Percentiles rank a stretch among this genome's conserved stretches.
phyloP scores from a whole-genome alignment of 2,888 invertebrate genomes.

The Anthrax anthrax region DNA sequence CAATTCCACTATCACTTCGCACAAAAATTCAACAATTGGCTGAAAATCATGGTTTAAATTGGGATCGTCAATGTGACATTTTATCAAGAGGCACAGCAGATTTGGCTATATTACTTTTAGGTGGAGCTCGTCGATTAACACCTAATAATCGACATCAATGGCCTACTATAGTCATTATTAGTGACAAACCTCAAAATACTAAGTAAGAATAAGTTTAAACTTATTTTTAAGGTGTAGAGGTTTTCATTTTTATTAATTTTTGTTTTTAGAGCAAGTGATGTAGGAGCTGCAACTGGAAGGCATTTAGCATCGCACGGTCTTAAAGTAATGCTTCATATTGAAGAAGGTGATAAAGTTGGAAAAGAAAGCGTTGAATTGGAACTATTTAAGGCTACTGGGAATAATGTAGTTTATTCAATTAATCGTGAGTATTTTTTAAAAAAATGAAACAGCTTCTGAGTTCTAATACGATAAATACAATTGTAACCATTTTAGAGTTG shows the following conservation, averaged over 20 bases:
- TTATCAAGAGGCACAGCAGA: constrained; percentile 74
- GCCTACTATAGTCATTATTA: constrained; percentile 65
- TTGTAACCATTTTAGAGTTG: constrained; percentile 27
- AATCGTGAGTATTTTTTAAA: constrained; percentile 20
- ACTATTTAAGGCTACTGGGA: constrained; percentile 51
- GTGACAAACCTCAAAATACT: constrained; percentile 49
- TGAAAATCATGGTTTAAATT: constrained; percentile 49
- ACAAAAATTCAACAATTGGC: constrained; percentile 52
- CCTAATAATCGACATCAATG: constrained; percentile 79
- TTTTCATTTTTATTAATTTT: background rate
- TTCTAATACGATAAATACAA: too few relatives aligned
- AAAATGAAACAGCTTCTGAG: background rate
- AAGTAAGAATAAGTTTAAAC: constrained; percentile 13
- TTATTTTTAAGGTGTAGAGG: background rate
- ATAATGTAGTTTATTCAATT: constrained; percentile 40
- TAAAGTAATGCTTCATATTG: constrained; percentile 46
- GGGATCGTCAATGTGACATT: constrained; percentile 55
- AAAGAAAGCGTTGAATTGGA: constrained; percentile 46
- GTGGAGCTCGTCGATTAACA: constrained; percentile 70
- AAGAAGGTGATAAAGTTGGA: constrained; percentile 36
- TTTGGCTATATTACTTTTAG: constrained; percentile 66
- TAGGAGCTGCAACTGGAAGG: constrained; percentile 61
- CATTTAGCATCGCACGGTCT: constrained; percentile 74
- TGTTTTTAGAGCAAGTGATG: constrained; percentile 37
- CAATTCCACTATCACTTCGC: constrained; percentile 51